phyloP scores from a whole-genome alignment of 2,113 vertebrate species.

The Probosciger aterrimus region DNA sequence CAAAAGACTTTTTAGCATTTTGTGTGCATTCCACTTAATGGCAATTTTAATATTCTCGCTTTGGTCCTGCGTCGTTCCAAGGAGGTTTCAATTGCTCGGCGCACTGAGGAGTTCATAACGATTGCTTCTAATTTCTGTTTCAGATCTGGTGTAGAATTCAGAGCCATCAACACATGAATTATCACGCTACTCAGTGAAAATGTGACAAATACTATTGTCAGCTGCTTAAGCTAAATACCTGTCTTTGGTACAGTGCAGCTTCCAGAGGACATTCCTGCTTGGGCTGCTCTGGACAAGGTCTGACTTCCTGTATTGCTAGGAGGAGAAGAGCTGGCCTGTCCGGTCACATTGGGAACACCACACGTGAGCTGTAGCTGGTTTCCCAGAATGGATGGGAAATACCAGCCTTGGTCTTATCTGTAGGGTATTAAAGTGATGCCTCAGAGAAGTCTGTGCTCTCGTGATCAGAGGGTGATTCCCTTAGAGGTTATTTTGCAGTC shows the following conservation, averaged over 20 bases:
- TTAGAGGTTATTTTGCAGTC: background rate
- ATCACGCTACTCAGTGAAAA: background rate
- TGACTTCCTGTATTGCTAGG: rapidly evolving
- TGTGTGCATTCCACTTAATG: constrained; percentile 48
- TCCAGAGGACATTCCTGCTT: background rate
- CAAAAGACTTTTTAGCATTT: constrained; percentile 58
- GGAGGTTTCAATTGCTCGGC: constrained; percentile 57
- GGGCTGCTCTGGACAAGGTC: background rate
- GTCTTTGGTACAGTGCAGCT: background rate
- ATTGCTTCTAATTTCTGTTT: constrained; percentile 58
- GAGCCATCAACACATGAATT: constrained; percentile 11
- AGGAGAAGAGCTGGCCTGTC: background rate
- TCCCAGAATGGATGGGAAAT: background rate
- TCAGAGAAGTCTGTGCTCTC: background rate
- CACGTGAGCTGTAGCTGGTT: background rate
- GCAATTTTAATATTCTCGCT: constrained; percentile 66
- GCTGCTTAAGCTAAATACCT: background rate
- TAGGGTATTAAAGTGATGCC: too few relatives aligned
- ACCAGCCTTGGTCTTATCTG: background rate
- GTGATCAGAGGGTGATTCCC: background rate
- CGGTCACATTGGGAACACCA: background rate
- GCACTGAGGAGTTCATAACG: constrained; percentile 48
- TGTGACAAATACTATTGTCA: background rate
- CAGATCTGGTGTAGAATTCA: constrained; percentile 25
- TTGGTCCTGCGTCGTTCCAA: constrained; percentile 27